Conservation (phyloP, 2,797 vertebrate genomes). For the Garrulus glandarius region DNA sequence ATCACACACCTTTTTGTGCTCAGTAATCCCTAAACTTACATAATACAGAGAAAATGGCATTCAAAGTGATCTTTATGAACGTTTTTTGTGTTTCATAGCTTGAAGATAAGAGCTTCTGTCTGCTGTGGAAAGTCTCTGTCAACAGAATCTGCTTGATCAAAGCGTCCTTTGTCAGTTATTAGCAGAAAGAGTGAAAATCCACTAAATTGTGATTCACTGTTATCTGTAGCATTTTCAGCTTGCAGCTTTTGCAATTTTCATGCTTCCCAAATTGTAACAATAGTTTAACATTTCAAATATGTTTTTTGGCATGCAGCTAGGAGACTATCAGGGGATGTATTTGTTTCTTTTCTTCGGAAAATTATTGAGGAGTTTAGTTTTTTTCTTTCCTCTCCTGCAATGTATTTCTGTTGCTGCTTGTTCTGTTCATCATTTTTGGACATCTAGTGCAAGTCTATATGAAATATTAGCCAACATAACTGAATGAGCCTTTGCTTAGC, state of each 20-base stretch:
- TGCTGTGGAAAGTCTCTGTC: slow-evolving; percentile 66
- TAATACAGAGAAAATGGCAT: slow-evolving; percentile 66
- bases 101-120: slow-evolving; percentile 72
- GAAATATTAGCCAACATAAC: background rate
- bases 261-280: slow-evolving; percentile 71
- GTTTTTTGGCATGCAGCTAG: slow-evolving; percentile 21
- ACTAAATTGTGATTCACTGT: slow-evolving; percentile 63
- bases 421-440: background rate
- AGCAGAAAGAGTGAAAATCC: slow-evolving; percentile 66
- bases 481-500: background rate
- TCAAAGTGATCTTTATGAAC: slow-evolving; percentile 70
- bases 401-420: background rate
- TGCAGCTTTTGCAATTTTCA: slow-evolving; percentile 69
- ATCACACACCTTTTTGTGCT: slow-evolving; percentile 65
- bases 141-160: slow-evolving; percentile 75
- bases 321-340: background rate
- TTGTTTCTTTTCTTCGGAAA: slow-evolving; percentile 15
- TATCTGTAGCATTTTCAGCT: slow-evolving; percentile 67
- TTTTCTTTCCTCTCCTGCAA: background rate
- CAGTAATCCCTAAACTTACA: slow-evolving; percentile 69
- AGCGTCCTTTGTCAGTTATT: slow-evolving; percentile 72
- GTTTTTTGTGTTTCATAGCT: slow-evolving; percentile 70
- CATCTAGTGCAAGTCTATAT: background rate
- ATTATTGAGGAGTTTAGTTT: background rate
- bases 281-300: slow-evolving; percentile 61